Percentiles rank a stretch among this genome's conserved stretches.
Conservation (phyloP, 2,113 vertebrate genomes). For the Mesembrinibis cayennensis region DNA sequence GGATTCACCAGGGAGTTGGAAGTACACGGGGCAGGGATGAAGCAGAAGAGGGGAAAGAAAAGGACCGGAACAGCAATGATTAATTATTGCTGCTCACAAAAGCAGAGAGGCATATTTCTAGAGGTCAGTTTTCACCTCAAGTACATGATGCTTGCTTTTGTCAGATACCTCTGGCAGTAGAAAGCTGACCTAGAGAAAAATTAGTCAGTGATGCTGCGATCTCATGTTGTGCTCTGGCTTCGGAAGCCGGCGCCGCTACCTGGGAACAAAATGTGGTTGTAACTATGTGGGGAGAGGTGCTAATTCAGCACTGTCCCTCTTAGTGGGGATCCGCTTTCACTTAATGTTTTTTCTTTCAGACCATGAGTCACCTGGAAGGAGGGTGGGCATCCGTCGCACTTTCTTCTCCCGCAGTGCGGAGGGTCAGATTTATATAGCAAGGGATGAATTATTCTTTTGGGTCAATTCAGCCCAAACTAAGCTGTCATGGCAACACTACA, state of each 20-base stretch:
- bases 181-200: constrained; percentile 1
- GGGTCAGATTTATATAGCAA: neutral
- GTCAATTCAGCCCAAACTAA: neutral
- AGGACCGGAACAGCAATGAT: neutral
- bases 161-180: neutral
- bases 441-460: neutral
- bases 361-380: neutral
- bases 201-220: neutral
- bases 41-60: neutral
- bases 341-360: neutral
- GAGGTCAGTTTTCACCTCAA: neutral
- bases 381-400: neutral
- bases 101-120: neutral
- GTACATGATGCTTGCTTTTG: neutral
- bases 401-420: neutral
- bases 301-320: constrained; percentile 10
- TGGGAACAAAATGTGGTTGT: neutral
- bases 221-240: neutral
- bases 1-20: neutral
- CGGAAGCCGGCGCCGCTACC: neutral
- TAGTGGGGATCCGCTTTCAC: neutral
- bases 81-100: neutral
- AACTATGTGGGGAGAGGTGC: neutral
- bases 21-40: neutral
- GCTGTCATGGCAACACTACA: neutral